Conservation (phyloP, 1,140 invertebrate species). For the Drosophila bifasciata region DNA sequence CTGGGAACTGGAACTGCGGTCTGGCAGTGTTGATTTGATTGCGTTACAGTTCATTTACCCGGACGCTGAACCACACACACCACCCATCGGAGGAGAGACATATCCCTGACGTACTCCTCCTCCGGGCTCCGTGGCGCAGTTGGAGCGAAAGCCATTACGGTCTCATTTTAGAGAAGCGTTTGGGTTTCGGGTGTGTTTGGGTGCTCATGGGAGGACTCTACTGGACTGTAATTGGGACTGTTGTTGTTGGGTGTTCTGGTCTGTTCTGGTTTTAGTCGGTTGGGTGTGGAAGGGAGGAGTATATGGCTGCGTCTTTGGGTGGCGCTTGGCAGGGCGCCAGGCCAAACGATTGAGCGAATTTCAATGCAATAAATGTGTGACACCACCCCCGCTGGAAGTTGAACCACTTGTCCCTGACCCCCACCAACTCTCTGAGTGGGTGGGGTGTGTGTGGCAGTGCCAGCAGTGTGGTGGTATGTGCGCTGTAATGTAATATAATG, state of each 20-base stretch:
- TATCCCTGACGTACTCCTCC: background rate
- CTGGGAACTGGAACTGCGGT: conserved; percentile 16
- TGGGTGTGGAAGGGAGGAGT: background rate
- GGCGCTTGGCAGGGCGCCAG: conserved; percentile 65
- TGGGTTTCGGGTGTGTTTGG: conserved; percentile 44
- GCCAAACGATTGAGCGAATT: conserved; percentile 78
- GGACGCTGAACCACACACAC: background rate
- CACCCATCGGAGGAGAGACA: conserved; percentile 4
- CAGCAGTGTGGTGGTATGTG: conserved; percentile 26
- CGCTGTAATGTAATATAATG: conserved; percentile 75
- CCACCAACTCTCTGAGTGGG: background rate
- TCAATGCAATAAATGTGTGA: conserved; percentile 76
- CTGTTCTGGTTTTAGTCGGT: conserved; percentile 11
- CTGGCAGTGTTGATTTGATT: conserved; percentile 75
- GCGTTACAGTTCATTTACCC: conserved; percentile 83
- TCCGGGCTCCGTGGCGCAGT: conserved; percentile 5
- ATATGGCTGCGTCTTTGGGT: conserved; percentile 20
- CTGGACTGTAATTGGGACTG: background rate
- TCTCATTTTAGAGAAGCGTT: conserved; percentile 58
- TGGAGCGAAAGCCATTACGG: conserved; percentile 59
- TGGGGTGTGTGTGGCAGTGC: conserved; percentile 21
- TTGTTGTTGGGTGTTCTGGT: too few relatives aligned
- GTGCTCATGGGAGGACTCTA: conserved; percentile 29
- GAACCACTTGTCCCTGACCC: background rate
- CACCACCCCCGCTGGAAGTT: conserved; percentile 58